A percentile compares a stretch with the other conserved stretches of the same genome.
These are phyloP conservation scores for Daphoenositta chrysoptera DNA, from an alignment of 2,113 vertebrate species.

Conservation along the genomic window DNA sequence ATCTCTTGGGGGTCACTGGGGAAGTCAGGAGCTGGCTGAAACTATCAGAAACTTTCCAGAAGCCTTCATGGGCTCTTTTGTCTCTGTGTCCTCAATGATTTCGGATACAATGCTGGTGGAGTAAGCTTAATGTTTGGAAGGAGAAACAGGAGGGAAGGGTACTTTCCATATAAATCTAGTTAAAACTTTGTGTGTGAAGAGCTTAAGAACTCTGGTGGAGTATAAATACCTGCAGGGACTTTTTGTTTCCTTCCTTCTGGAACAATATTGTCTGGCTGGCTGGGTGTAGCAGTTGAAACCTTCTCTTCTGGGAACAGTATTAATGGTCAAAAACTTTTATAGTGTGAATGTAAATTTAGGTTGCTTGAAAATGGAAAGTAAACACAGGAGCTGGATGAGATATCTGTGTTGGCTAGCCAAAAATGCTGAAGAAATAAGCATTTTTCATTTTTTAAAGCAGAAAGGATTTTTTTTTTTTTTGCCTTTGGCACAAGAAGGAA, in stretches of 20 bases:
- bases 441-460: background rate
- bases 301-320: background rate
- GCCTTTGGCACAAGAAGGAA: background rate
- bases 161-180: background rate
- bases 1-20: background rate
- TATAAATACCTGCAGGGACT: background rate
- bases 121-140: background rate
- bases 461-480: background rate
- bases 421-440: background rate
- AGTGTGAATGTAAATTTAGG: background rate
- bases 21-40: background rate
- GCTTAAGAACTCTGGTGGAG: background rate
- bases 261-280: background rate
- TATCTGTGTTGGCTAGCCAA: background rate
- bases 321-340: background rate
- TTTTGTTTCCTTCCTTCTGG: background rate
- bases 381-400: background rate
- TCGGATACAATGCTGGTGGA: background rate
- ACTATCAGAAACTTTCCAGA: conserved; percentile 19
- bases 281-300: background rate
- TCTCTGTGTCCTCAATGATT: background rate
- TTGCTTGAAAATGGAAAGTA: background rate
- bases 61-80: background rate
- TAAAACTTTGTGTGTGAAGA: background rate
- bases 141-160: background rate